Evolutionary conservation across 2,113 vertebrate species (phyloP).

Genomic region (Macrotis lagotis): DNA sequence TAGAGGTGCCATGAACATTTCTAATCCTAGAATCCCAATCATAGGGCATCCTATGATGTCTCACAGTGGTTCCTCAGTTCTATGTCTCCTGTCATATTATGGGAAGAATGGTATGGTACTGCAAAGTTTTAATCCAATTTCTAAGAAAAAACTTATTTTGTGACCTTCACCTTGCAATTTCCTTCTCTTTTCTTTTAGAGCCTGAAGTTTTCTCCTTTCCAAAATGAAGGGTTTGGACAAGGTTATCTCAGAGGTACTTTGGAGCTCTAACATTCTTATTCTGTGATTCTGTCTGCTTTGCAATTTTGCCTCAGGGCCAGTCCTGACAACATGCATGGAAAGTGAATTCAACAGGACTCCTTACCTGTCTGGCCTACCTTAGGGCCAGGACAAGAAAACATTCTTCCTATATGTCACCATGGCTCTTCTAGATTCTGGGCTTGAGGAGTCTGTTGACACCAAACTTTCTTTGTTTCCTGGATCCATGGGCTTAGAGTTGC

Average conservation of each 20-base stretch:
- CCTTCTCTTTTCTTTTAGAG: not conserved
- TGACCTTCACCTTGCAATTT: not conserved
- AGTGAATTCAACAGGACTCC: not conserved
- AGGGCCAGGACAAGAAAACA: not conserved
- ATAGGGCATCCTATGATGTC: too few species aligned
- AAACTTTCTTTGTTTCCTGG: not conserved
- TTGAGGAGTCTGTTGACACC: not conserved
- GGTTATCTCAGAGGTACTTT: not conserved
- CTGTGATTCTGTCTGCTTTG: conserved; percentile 1
- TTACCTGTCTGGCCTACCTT: not conserved
- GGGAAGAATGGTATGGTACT: not conserved
- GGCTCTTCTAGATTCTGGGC: not conserved
- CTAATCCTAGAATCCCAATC: not conserved
- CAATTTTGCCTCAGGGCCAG: not conserved
- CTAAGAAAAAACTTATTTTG: not conserved
- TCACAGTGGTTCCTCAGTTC: not conserved
- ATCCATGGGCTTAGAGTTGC: not conserved
- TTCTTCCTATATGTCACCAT: not conserved
- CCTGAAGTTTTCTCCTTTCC: not conserved
- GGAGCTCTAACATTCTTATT: not conserved
- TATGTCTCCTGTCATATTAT: not conserved
- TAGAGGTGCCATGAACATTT: not conserved
- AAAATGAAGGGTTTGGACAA: not conserved
- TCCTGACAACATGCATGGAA: not conserved
- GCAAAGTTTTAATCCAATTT: not conserved